phyloP scores from a whole-genome alignment of 2,797 vertebrate species.

The Lateolabrax maculatus region DNA sequence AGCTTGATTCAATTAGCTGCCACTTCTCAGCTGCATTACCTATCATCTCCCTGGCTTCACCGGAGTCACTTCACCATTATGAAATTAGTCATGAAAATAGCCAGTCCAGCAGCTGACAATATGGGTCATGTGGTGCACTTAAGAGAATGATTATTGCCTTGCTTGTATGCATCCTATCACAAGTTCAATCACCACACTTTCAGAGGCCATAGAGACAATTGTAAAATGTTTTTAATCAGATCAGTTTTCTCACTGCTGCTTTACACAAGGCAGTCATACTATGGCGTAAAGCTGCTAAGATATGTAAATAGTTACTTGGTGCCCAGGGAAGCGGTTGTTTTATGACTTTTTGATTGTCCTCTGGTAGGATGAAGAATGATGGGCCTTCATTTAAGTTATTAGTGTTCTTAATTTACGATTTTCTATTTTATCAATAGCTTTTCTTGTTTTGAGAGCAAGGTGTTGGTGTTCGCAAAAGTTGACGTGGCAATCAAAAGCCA shows the following conservation, averaged over 20 bases:
- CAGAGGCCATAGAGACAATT: neutral
- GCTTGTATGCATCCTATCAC: slow-evolving; percentile 1
- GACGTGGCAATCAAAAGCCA: neutral
- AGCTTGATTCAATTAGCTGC: slow-evolving; percentile 66
- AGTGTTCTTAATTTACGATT: neutral
- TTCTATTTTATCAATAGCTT: neutral
- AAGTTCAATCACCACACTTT: slow-evolving; percentile 8
- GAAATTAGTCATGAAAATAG: slow-evolving; percentile 47
- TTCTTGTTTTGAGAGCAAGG: neutral
- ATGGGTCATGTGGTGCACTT: slow-evolving; percentile 33
- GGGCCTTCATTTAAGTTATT: neutral
- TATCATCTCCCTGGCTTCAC: slow-evolving; percentile 35
- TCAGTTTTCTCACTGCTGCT: neutral
- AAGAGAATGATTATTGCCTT: slow-evolving; percentile 26
- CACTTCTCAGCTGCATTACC: slow-evolving; percentile 43
- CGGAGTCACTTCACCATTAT: slow-evolving; percentile 37
- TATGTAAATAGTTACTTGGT: neutral
- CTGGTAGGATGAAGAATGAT: neutral
- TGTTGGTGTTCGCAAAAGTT: neutral
- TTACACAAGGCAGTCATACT: neutral
- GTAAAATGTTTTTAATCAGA: slow-evolving; percentile 8
- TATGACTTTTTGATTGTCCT: neutral
- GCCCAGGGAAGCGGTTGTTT: neutral
- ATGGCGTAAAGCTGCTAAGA: neutral
- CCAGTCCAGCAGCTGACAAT: slow-evolving; percentile 30